Evolutionary conservation across 1,140 invertebrate genomes (phyloP), one percentile per base, ranked within the genome.

Genomic region (Drosophila lacertosa): DNA sequence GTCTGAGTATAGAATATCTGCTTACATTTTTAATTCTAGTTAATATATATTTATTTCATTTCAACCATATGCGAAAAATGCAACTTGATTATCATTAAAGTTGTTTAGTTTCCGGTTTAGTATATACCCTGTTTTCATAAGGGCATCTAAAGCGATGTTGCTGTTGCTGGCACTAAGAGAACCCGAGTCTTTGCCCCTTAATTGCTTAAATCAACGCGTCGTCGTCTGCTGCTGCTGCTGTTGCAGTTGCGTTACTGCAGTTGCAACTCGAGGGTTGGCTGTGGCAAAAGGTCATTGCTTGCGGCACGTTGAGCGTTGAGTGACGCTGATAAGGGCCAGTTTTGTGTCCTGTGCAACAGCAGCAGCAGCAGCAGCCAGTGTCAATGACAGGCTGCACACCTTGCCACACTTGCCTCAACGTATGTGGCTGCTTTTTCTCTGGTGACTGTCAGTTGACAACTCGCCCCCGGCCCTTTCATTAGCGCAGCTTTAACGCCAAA

Each of bases 201-300:
- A 69, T 69, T 69, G 66, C 59, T 48, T 57, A 64, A 69, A 69
- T 69, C 66, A 68, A 68, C 65, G 44, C 63, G 40, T 32, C 15
- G 35, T 37, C 53, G 10, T 15, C 33, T 15, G 15, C 10, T 18
- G 48, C 32, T n/a, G 33, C 59, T 33, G 33, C 33, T 0, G 4
- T 24, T 40, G 32, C 62, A 24, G 4, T 4, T 22, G n/a, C 20
- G 32, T n/a, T 26, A 13, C 11, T 32, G 47, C 47, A 7, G 33
- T 50, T 32, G 33, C 65, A 26, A 29, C 24, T 42, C 48, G 59
- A 26, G 59, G 47, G 59, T 51, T 51, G 57, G 16, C 48, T 45
- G 53, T 69, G 59, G 54, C 48, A 64, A 45, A 45, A 47, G 45
- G 39, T 63, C 59, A 69, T 63, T 74, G 64, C 57, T 62, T 62